Conservation (phyloP, 2,113 vertebrate species). For the Campylorhamphus procurvoides region DNA sequence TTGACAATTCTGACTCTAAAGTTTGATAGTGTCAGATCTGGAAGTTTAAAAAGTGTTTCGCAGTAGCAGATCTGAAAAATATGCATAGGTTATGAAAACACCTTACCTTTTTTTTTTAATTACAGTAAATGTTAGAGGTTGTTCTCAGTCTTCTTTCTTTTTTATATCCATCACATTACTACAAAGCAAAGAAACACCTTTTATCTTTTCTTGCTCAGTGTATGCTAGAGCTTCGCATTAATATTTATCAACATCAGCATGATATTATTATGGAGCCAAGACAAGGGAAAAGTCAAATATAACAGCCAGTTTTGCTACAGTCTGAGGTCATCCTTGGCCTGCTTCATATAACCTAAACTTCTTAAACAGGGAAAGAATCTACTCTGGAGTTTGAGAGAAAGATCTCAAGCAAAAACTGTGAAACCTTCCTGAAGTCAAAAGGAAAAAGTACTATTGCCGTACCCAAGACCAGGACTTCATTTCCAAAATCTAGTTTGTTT, state of each 20-base stretch:
- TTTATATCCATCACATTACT: neutral
- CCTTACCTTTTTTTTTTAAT: neutral
- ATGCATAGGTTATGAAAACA: neutral
- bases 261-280: neutral
- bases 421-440: neutral
- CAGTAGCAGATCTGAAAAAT: neutral
- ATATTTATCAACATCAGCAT: neutral
- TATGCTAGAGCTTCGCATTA: neutral
- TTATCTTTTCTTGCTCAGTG: neutral
- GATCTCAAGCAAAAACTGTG: neutral
- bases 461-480: neutral
- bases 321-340: neutral
- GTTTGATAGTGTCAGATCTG: neutral
- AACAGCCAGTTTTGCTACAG: neutral
- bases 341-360: neutral
- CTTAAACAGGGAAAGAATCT: neutral
- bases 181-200: neutral
- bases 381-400: neutral
- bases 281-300: neutral
- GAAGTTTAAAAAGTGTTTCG: neutral
- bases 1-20: neutral
- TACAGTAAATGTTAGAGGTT: fast-evolving
- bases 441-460: neutral
- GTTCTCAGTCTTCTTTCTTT: neutral
- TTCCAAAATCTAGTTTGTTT: neutral